Percentiles rank a stretch among this genome's conserved stretches.
Conservation (phyloP, 1,140 invertebrate species). For the Maniola jurtina region DNA sequence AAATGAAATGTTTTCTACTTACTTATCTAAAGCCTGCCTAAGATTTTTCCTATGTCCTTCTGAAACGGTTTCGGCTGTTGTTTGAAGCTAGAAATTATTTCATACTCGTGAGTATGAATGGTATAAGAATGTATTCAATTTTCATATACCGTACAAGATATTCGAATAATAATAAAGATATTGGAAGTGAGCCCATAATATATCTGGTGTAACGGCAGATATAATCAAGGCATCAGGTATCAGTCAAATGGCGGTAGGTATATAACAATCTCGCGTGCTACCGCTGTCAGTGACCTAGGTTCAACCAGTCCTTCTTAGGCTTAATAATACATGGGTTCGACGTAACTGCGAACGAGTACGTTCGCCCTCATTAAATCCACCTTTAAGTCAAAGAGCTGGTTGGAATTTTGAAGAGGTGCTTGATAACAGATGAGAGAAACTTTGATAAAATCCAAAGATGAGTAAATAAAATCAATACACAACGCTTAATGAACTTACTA, state of each 20-base stretch:
- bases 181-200: background rate
- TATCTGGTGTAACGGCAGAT: conserved; percentile 19
- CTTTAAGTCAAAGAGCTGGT: conserved; percentile 4
- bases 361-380: conserved; percentile 64
- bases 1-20: too few species aligned
- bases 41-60: too few species aligned
- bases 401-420: background rate
- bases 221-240: conserved; percentile 28
- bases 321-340: conserved; percentile 68
- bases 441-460: too few species aligned
- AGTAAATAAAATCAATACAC: too few species aligned
- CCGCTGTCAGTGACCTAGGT: conserved; percentile 61
- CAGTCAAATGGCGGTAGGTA: conserved; percentile 31
- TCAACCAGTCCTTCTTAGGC: conserved; percentile 65
- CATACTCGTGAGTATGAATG: too few species aligned
- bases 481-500: too few species aligned
- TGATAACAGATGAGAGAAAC: too few species aligned
- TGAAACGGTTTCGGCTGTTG: too few species aligned
- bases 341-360: conserved; percentile 55
- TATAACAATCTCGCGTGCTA: conserved; percentile 46
- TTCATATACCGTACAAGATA: background rate
- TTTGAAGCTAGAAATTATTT: too few species aligned
- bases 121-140: too few species aligned
- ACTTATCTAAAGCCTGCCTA: too few species aligned
- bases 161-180: background rate